Evolutionary conservation across 2,888 invertebrate genomes (phyloP), one percentile per base, ranked within the genome.

Genomic region (Endomychus coccineus): DNA sequence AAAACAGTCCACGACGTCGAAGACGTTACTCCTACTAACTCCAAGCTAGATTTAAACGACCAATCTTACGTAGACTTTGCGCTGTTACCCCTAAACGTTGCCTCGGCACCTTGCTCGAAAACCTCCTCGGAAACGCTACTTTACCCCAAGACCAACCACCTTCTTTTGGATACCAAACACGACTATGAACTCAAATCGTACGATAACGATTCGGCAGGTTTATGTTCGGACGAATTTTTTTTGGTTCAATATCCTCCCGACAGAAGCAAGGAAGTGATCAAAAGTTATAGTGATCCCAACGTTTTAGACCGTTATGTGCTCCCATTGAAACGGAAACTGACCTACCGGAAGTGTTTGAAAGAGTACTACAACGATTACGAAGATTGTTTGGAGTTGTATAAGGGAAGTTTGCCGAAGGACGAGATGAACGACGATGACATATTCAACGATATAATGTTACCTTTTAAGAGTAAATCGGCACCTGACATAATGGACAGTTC

Each of bases 281-380:
- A 62, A 43, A 60, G 59, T 40, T 46, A 50, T 15, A 64, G 60
- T 42, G 63, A 62, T 42, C 56, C 61, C 1, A 59, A 59, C 40
- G 58, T 61, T n/a, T 41, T 55, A 16, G 59, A 61, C 23, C 50
- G 45, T 14, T 42, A 39, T n/a, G 49, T 46, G 17, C 35, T 43
- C 10, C 36, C 40, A 11, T 33, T 27, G n/a, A 32, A 43, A 5
- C 40, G 39, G 6, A 51, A 48, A 28, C 28, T 48, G 11, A 50
- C 51, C 10, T 62, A 56, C 41, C 53, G 58, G 24, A 58, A 54
- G 42, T 58, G 59, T 36, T 50, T 67, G 46, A 67, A 73, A 16
- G 77, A 77, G 57, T 77, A 77, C 48, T 78, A 77, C 58, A 78
- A 77, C 58, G 78, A 75, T 45, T 74, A 76, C 58, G 74, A 71